These are phyloP conservation scores for Malurus elegans DNA, from an alignment of 2,113 vertebrate species.

Conservation along the genomic window DNA sequence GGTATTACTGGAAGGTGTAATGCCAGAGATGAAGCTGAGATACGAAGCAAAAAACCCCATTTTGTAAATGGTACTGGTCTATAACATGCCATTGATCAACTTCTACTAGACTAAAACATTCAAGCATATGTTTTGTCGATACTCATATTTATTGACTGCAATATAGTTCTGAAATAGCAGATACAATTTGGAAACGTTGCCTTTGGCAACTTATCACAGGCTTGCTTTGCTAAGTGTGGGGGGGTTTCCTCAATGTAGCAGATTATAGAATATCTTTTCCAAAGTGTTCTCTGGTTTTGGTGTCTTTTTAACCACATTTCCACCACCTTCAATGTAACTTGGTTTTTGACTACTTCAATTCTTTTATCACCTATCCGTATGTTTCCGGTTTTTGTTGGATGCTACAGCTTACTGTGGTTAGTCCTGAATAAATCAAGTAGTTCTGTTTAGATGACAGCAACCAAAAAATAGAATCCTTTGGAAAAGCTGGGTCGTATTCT, in stretches of 20 bases:
- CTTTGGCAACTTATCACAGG: not conserved
- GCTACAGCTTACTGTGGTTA: not conserved
- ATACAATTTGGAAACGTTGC: not conserved
- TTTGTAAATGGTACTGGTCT: not conserved
- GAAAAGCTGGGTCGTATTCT: not conserved
- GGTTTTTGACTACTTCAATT: not conserved
- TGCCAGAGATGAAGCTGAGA: not conserved
- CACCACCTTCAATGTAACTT: not conserved
- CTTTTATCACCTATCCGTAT: not conserved
- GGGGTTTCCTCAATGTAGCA: not conserved
- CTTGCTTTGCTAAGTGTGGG: not conserved
- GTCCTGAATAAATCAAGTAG: not conserved
- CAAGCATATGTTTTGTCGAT: not conserved
- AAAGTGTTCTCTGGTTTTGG: not conserved
- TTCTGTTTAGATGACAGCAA: not conserved
- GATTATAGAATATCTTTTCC: not conserved
- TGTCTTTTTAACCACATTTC: not conserved
- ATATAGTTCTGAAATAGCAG: not conserved
- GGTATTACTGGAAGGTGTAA: not conserved
- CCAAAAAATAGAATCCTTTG: not conserved
- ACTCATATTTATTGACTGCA: not conserved
- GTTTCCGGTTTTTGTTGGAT: not conserved
- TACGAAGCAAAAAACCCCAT: not conserved
- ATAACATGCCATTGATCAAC: not conserved
- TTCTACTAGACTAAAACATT: not conserved